These are phyloP conservation scores for Spheniscus mendiculus DNA, from an alignment of 2,113 vertebrate species.

Conservation along the genomic window DNA sequence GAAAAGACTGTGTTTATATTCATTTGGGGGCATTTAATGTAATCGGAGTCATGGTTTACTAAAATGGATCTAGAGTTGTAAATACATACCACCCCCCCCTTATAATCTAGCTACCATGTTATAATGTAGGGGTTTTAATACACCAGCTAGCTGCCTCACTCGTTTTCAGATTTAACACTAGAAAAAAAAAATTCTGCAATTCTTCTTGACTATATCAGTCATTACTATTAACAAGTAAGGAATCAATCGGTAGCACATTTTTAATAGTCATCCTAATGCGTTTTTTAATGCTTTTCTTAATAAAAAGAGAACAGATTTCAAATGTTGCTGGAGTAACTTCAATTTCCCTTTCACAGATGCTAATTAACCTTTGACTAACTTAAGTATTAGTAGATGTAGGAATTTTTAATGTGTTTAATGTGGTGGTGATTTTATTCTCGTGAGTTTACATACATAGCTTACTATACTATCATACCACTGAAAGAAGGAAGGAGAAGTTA, in stretches of 20 bases:
- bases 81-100: neutral
- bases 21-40: neutral
- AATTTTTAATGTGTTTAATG: neutral
- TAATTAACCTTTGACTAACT: slow-evolving; percentile 76
- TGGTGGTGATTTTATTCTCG: neutral
- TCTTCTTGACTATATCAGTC: slow-evolving; percentile 78
- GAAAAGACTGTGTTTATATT: neutral
- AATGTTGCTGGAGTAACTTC: slow-evolving; percentile 44
- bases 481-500: neutral
- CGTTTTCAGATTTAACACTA: slow-evolving; percentile 72
- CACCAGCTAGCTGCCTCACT: neutral
- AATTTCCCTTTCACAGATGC: slow-evolving; percentile 58
- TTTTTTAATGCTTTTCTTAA: slow-evolving; percentile 69
- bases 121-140: neutral
- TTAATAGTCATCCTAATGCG: slow-evolving; percentile 66
- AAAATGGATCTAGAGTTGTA: neutral
- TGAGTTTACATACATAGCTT: neutral
- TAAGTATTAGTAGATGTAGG: neutral
- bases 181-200: slow-evolving; percentile 76
- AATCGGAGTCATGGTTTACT: neutral
- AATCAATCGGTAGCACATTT: slow-evolving; percentile 77
- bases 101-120: neutral
- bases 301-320: slow-evolving; percentile 57
- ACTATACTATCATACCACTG: neutral
- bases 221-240: slow-evolving; percentile 73